Conservation (phyloP, 2,888 invertebrate species). For the Ametastegia equiseti region DNA sequence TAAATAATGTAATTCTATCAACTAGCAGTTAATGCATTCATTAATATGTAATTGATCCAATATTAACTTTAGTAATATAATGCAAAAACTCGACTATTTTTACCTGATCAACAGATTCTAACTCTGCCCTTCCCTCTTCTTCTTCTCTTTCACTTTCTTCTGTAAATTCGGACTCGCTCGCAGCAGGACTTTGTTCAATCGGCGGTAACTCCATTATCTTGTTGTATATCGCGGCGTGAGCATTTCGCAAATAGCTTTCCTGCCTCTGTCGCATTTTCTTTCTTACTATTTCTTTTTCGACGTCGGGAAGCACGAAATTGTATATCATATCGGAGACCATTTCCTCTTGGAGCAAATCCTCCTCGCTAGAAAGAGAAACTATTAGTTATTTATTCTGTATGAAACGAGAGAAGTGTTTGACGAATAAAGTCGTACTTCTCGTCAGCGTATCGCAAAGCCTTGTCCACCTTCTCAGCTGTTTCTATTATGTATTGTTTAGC, state of each 20-base stretch:
- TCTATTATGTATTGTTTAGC: slow-evolving; percentile 78
- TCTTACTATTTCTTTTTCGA: slow-evolving; percentile 75
- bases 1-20: too few species aligned
- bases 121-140: slow-evolving; percentile 3
- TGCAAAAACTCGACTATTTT: neutral
- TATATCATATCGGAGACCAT: slow-evolving; percentile 70
- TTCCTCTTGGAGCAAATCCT: slow-evolving; percentile 59
- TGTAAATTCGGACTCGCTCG: neutral
- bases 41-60: too few species aligned
- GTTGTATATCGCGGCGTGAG: slow-evolving; percentile 74
- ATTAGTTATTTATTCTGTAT: neutral
- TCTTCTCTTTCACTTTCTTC: slow-evolving; percentile 1
- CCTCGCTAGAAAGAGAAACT: slow-evolving; percentile 42
- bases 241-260: slow-evolving; percentile 71
- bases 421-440: slow-evolving; percentile 64
- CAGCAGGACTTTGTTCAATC: neutral
- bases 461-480: slow-evolving; percentile 79
- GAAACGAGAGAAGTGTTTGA: slow-evolving; percentile 19
- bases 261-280: slow-evolving; percentile 72
- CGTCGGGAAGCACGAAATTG: slow-evolving; percentile 73
- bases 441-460: slow-evolving; percentile 76
- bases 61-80: too few species aligned
- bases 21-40: too few species aligned
- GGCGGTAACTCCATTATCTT: slow-evolving; percentile 59
- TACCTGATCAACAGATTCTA: neutral